A percentile compares a stretch with the other conserved stretches of the same genome.
phyloP scores from a whole-genome alignment of 2,888 invertebrate species.

The Cataglyphis rosenhaueri region DNA sequence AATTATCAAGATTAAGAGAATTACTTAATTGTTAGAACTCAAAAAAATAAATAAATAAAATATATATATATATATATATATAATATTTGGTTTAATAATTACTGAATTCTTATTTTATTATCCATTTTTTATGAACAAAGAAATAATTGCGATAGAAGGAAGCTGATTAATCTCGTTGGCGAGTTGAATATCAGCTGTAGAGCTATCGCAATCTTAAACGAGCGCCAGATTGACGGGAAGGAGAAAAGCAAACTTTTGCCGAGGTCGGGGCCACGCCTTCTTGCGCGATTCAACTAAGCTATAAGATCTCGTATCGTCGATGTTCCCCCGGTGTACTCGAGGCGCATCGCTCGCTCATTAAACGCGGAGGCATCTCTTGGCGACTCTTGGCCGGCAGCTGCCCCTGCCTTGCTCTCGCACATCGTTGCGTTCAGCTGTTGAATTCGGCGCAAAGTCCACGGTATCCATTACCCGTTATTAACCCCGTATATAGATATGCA shows the following conservation, averaged over 20 bases:
- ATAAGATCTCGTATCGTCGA: slow-evolving; percentile 40
- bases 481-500: slow-evolving; percentile 32
- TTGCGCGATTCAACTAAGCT: neutral
- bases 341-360: slow-evolving; percentile 42
- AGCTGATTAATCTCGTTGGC: slow-evolving; percentile 8
- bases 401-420: slow-evolving; percentile 11
- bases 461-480: slow-evolving; percentile 52
- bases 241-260: slow-evolving; percentile 15
- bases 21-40: neutral
- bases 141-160: neutral
- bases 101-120: too few species aligned
- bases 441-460: slow-evolving; percentile 26
- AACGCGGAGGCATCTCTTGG: slow-evolving; percentile 43
- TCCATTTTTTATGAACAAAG: neutral
- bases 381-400: slow-evolving; percentile 30
- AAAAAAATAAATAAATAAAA: too few species aligned
- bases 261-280: slow-evolving; percentile 2
- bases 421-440: slow-evolving; percentile 48
- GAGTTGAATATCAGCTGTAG: slow-evolving; percentile 30
- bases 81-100: too few species aligned
- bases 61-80: too few species aligned
- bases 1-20: neutral
- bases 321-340: slow-evolving; percentile 18
- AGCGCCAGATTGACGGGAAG: slow-evolving; percentile 28
- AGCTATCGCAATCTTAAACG: slow-evolving; percentile 27